phyloP scores from a whole-genome alignment of 2,888 invertebrate species.

The Cantharis flavilabris region DNA sequence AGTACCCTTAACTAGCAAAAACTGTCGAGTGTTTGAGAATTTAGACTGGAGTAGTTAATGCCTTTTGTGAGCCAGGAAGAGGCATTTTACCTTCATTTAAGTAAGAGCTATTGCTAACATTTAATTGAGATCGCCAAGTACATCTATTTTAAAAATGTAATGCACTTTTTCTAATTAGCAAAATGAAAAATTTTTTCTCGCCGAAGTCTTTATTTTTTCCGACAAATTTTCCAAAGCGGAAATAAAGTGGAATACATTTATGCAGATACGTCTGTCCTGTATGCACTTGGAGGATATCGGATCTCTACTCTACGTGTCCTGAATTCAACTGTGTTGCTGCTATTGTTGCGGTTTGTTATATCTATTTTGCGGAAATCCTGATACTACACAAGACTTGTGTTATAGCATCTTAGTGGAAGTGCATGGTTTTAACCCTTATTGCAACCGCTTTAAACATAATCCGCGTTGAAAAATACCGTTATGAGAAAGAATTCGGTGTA shows the following conservation, averaged over 20 bases:
- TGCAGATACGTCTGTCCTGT: conserved; percentile 22
- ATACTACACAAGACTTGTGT: conserved; percentile 11
- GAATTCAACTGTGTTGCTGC: conserved; percentile 26
- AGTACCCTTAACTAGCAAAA: conserved; percentile 30
- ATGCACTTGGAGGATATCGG: conserved; percentile 37
- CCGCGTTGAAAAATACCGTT: conserved; percentile 8
- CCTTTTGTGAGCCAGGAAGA: conserved; percentile 14
- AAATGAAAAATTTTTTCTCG: background rate
- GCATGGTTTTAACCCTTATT: conserved; percentile 4
- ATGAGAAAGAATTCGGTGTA: conserved; percentile 7
- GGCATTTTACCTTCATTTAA: conserved; percentile 30
- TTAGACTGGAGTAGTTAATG: conserved; percentile 14
- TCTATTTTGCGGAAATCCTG: conserved; percentile 17
- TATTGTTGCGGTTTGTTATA: conserved; percentile 30
- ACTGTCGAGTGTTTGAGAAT: conserved; percentile 33
- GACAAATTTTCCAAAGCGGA: background rate
- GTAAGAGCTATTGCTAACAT: conserved; percentile 15
- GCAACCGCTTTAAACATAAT: conserved; percentile 1
- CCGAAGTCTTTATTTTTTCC: background rate
- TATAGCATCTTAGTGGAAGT: background rate
- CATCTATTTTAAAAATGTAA: background rate
- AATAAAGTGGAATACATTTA: conserved; percentile 19
- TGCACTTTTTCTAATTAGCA: background rate
- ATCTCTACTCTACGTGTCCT: conserved; percentile 35
- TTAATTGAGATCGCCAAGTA: conserved; percentile 6